Percentiles rank a stretch among this genome's conserved stretches.
Evolutionary conservation across 2,113 vertebrate species (phyloP).

Genomic region (Megaptera novaeangliae): DNA sequence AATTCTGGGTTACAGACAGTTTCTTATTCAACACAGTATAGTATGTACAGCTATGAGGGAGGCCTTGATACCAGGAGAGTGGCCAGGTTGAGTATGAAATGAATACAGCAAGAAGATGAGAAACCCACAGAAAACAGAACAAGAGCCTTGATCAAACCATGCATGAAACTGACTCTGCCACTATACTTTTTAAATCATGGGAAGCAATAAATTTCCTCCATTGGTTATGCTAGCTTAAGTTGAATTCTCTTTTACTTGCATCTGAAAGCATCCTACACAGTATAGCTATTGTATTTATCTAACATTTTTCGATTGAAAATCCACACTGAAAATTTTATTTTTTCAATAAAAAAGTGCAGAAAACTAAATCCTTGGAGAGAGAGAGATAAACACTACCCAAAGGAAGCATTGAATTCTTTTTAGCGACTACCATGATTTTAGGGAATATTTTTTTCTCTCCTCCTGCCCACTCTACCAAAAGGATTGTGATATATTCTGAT

Average conservation of each 20-base stretch:
- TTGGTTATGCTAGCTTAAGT: not conserved
- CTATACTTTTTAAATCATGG: too few relatives aligned
- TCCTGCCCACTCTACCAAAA: not conserved
- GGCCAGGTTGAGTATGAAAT: not conserved
- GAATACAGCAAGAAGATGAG: not conserved
- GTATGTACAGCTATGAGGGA: rapidly evolving
- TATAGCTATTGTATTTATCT: not conserved
- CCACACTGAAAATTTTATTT: not conserved
- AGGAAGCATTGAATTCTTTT: not conserved
- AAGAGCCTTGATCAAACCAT: not conserved
- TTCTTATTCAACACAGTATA: not conserved
- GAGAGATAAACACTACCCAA: not conserved
- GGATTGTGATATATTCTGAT: not conserved
- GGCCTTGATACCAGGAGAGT: not conserved
- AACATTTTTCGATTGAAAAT: not conserved
- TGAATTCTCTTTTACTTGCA: not conserved
- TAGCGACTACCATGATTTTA: not conserved
- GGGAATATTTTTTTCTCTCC: not conserved
- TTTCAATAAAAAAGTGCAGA: not conserved
- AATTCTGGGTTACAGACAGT: not conserved
- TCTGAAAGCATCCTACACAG: not conserved
- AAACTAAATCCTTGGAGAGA: not conserved
- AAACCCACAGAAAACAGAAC: not conserved
- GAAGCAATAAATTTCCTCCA: not conserved
- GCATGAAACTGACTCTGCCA: not conserved